phyloP scores from a whole-genome alignment of 2,113 vertebrate genomes.

The Rissa tridactyla region DNA sequence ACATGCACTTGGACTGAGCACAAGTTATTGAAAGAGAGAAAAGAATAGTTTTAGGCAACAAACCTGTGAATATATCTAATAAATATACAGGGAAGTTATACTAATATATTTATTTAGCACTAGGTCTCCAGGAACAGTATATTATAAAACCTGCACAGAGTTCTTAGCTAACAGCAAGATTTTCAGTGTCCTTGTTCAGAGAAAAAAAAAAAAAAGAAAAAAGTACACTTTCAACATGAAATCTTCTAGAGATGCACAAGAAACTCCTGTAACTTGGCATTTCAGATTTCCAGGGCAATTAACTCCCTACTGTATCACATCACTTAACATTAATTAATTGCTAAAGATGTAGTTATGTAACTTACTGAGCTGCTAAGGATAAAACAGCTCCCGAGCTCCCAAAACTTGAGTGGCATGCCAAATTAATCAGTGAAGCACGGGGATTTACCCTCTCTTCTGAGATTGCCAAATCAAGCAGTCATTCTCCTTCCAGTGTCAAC shows the following conservation, averaged over 20 bases:
- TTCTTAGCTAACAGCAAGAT: background rate
- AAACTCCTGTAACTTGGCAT: slow-evolving; percentile 2
- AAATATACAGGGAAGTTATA: background rate
- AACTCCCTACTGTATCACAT: slow-evolving; percentile 55
- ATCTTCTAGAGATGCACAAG: background rate
- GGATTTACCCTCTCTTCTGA: slow-evolving; percentile 28
- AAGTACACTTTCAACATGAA: background rate
- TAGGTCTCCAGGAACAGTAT: background rate
- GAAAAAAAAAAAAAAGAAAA: rapidly evolving
- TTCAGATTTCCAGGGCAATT: slow-evolving; percentile 54
- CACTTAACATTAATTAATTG: slow-evolving; percentile 62
- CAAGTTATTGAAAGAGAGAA: background rate
- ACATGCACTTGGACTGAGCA: background rate
- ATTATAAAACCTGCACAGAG: background rate
- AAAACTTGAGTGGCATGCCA: background rate
- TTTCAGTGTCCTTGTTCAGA: background rate
- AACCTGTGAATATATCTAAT: background rate
- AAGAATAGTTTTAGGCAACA: background rate
- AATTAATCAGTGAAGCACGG: slow-evolving; percentile 28
- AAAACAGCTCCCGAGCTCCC: slow-evolving; percentile 10
- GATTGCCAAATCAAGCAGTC: slow-evolving; percentile 1
- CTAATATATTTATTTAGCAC: background rate
- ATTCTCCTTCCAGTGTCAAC: background rate
- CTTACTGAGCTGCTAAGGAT: slow-evolving; percentile 38
- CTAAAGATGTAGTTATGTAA: slow-evolving; percentile 56